A percentile compares a stretch with the other conserved stretches of the same genome.
phyloP scores from a whole-genome alignment of 1,140 invertebrate species.

The Dolichoris vasculosae region DNA sequence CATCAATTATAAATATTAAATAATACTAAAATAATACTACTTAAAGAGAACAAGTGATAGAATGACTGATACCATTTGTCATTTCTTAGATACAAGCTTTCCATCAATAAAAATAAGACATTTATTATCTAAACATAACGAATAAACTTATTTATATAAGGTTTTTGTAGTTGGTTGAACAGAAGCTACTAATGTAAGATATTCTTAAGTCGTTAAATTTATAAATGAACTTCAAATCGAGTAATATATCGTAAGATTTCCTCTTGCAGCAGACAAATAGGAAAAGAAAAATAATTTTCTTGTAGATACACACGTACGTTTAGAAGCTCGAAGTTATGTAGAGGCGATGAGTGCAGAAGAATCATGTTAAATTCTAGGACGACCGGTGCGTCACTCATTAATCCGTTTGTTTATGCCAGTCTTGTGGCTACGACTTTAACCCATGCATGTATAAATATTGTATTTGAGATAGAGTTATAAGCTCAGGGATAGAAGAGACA shows the following conservation, averaged over 20 bases:
- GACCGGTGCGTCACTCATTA: not conserved
- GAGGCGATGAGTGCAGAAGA: not conserved
- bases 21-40: too few species aligned
- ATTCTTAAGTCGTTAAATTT: too few species aligned
- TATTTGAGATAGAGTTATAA: not conserved
- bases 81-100: not conserved
- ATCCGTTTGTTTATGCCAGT: not conserved
- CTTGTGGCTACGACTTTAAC: not conserved
- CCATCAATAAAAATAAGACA: not conserved
- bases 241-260: too few species aligned
- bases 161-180: too few species aligned
- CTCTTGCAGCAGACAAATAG: too few species aligned
- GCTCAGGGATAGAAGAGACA: not conserved
- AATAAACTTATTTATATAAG: not conserved
- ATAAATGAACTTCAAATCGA: too few species aligned
- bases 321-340: not conserved
- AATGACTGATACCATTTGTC: not conserved
- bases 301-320: not conserved
- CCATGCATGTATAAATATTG: not conserved
- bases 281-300: not conserved
- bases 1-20: too few species aligned
- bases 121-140: not conserved
- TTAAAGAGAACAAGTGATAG: too few species aligned
- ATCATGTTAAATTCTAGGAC: not conserved
- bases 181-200: too few species aligned